These are phyloP conservation scores for Clarias fuscus DNA, from an alignment of 2,797 vertebrate species.

Conservation along the genomic window DNA sequence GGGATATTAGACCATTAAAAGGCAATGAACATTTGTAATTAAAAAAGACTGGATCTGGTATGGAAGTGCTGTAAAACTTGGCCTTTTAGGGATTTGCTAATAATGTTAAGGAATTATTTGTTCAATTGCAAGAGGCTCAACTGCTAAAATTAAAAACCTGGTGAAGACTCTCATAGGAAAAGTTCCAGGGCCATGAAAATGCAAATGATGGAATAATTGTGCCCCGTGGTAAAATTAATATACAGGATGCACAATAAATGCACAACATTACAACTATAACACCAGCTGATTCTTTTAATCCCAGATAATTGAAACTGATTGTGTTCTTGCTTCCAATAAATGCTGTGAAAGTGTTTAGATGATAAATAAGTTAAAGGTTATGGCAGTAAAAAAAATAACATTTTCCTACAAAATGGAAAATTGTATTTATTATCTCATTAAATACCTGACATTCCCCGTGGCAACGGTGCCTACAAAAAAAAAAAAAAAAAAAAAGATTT, in stretches of 20 bases:
- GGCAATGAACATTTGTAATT: not conserved
- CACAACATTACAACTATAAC: not conserved
- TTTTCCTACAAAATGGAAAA: not conserved
- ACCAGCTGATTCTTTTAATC: not conserved
- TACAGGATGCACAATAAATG: not conserved
- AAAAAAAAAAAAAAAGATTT: not conserved
- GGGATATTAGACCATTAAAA: not conserved
- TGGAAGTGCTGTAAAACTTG: not conserved
- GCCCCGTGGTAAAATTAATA: not conserved
- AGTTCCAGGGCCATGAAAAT: not conserved
- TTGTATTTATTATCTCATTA: not conserved
- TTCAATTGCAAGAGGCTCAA: not conserved
- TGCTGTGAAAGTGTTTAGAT: not conserved
- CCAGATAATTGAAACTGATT: not conserved
- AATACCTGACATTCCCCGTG: not conserved
- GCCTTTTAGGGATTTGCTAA: not conserved
- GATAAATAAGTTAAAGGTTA: not conserved
- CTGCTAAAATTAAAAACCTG: slow-evolving; percentile 3
- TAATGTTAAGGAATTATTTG: not conserved
- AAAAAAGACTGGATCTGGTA: not conserved
- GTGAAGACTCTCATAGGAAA: not conserved
- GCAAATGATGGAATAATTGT: slow-evolving; percentile 8
- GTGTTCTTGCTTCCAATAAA: not conserved
- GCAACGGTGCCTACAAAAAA: not conserved
- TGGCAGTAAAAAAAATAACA: not conserved